phyloP scores from a whole-genome alignment of 2,888 invertebrate genomes.

The Macrosiphum euphorbiae region DNA sequence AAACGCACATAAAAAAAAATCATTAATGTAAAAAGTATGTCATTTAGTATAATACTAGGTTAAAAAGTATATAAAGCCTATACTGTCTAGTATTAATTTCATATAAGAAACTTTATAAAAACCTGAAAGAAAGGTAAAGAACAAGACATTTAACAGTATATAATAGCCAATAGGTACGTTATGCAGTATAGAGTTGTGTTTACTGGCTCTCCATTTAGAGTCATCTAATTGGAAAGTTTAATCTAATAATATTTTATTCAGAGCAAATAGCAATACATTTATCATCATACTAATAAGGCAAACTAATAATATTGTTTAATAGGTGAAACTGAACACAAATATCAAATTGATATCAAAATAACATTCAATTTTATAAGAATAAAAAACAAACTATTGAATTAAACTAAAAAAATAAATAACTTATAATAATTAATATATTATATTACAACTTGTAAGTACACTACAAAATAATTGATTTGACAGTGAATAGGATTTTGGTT shows the following conservation, averaged over 20 bases:
- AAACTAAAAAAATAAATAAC: background rate
- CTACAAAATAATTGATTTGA: background rate
- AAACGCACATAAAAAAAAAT: background rate
- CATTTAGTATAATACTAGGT: background rate
- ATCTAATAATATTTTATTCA: conserved; percentile 1
- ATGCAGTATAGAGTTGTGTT: background rate
- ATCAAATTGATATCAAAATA: background rate
- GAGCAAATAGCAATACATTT: background rate
- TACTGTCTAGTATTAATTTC: background rate
- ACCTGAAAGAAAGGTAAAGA: conserved; percentile 6
- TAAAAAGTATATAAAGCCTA: background rate
- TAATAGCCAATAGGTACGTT: too few relatives aligned
- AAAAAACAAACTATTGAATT: background rate
- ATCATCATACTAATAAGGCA: background rate
- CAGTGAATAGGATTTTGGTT: background rate
- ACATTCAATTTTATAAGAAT: background rate
- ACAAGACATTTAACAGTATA: background rate
- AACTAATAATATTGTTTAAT: background rate
- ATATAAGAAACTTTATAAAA: conserved; percentile 19
- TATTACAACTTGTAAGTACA: background rate
- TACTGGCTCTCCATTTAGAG: background rate
- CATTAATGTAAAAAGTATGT: background rate
- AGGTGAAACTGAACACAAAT: background rate
- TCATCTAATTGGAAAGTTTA: conserved; percentile 12
- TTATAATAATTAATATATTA: background rate